phyloP scores from a whole-genome alignment of 2,113 vertebrate genomes.

The Alligator sinensis region DNA sequence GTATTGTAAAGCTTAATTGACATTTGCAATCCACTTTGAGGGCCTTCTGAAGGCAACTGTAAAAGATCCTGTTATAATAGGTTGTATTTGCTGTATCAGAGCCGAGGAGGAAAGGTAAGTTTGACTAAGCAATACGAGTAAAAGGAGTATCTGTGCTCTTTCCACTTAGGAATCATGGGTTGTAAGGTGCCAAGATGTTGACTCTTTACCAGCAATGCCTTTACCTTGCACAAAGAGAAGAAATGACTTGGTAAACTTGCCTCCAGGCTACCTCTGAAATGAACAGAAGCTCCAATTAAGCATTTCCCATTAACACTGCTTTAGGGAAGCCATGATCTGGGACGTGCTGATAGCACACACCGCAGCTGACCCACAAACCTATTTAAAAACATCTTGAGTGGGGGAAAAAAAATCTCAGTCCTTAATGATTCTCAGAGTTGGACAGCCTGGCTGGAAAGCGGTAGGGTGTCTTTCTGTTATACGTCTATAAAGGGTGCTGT shows the following conservation, averaged over 20 bases:
- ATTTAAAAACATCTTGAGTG: conserved; percentile 39
- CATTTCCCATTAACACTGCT: conserved; percentile 20
- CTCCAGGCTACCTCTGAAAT: conserved; percentile 55
- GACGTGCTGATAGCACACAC: not conserved
- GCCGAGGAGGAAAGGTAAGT: not conserved
- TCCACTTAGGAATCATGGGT: not conserved
- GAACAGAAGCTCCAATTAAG: conserved; percentile 9
- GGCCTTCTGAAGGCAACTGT: not conserved
- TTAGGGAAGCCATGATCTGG: not conserved
- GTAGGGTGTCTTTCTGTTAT: too few species aligned
- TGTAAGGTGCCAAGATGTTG: not conserved
- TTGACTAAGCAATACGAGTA: not conserved
- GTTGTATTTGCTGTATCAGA: not conserved
- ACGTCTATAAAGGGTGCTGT: too few species aligned
- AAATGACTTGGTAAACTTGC: conserved; percentile 46
- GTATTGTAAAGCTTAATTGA: not conserved
- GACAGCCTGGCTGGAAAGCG: conserved; percentile 31
- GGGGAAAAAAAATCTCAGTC: not conserved
- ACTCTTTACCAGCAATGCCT: not conserved
- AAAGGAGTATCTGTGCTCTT: not conserved
- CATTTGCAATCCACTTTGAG: not conserved
- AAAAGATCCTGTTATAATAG: not conserved
- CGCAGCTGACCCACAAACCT: conserved; percentile 68
- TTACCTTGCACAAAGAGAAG: not conserved
- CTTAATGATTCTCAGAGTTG: not conserved